Evolutionary conservation across 1,140 invertebrate species (phyloP).

Genomic region (Myzus persicae): DNA sequence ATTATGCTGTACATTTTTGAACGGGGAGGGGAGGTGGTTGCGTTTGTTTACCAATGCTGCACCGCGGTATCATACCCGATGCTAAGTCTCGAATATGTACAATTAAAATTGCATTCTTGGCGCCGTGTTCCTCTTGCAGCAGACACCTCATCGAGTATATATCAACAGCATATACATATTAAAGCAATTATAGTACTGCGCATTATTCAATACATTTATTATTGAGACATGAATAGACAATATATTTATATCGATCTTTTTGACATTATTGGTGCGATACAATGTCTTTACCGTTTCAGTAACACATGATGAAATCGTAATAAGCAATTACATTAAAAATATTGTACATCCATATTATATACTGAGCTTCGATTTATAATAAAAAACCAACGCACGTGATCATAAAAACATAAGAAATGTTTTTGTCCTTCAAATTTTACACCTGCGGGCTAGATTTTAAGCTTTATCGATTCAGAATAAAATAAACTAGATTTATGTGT

Average conservation of each 20-base stretch:
- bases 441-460: too few species aligned
- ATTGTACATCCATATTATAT: not conserved
- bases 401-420: not conserved
- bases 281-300: not conserved
- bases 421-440: not conserved
- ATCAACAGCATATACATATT: not conserved
- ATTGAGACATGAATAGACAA: not conserved
- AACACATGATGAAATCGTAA: not conserved
- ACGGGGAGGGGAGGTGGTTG: not conserved
- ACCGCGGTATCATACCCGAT: not conserved
- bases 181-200: not conserved
- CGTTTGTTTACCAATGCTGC: not conserved
- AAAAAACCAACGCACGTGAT: not conserved
- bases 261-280: not conserved
- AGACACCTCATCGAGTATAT: not conserved
- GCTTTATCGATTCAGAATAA: not conserved
- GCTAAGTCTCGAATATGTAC: not conserved
- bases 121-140: not conserved
- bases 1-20: not conserved
- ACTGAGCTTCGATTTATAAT: not conserved
- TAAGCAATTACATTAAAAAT: not conserved
- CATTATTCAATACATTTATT: not conserved
- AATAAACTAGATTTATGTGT: not conserved
- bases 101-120: conserved; percentile 46
- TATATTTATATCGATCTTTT: not conserved